Evolutionary conservation across 2,797 vertebrate species (phyloP), one percentile per base, ranked within the genome.

Genomic region (Tangara arthus): DNA sequence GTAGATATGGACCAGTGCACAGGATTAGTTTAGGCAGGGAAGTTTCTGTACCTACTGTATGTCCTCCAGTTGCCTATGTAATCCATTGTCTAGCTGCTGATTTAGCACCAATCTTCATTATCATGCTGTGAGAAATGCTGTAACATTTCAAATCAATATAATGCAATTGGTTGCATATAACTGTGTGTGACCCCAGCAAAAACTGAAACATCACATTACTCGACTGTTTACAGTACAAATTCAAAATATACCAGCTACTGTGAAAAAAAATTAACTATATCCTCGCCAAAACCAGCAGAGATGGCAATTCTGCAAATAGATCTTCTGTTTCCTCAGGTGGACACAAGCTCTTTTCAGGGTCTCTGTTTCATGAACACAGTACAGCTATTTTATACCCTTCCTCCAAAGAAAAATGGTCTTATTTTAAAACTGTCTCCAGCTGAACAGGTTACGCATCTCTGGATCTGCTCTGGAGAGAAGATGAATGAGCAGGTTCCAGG

Each of bases 391-490:
- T 75, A 55, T 55, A 88, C 9, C 20, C 32, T 65, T 78, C 37
- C 23, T 81, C 41, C 61, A 93, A 61, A 94, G 68, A 56, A 91
- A 96, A 96, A 88, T 35, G 82, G 56, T 49, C 94, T 93, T 88
- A 87, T 78, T 95, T 95, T 80, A 90, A 93, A 47, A 41, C 37
- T 15, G 4, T 73, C 86, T 89, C 68, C 53, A 94, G 79, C 11
- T 53, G 60, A 90, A 92, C 96, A 80, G 57, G 46, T 92, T 82
- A 91, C 56, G 37, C 89, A 66, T 81, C 63, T 94, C 96, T 83
- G 61, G 61, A 93, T 68, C 66, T 89, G 92, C 27, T 84, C 75
- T 59, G 55, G n/a, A 28, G 73, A 50, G 41, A 61, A 69, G 35
- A 81, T 65, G 22, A 84, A 39, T 12, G 12, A 93, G 63, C 21